Evolutionary conservation across 2,797 vertebrate species (phyloP).

Genomic region (Nyctalus aviator): DNA sequence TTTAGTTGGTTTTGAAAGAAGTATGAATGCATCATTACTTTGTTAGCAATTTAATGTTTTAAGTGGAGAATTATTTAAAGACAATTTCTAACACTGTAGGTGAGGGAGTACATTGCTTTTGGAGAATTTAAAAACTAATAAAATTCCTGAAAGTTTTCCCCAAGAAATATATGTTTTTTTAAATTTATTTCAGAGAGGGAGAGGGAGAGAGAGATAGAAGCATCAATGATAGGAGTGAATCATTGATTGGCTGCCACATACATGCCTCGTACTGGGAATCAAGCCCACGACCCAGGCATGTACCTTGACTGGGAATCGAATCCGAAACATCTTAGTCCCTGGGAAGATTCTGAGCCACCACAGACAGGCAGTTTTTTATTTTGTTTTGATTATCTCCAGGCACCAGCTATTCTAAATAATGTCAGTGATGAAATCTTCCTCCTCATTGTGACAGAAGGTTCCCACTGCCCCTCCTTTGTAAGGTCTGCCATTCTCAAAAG

Average conservation of each 20-base stretch:
- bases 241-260: background rate
- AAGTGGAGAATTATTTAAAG: background rate
- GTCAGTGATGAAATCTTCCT: background rate
- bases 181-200: background rate
- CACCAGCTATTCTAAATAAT: background rate
- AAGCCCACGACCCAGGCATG: background rate
- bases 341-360: background rate
- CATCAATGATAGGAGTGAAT: background rate
- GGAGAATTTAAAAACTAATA: background rate
- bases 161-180: too few relatives aligned
- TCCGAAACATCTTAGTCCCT: too few relatives aligned
- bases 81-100: background rate
- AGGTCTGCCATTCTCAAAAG: background rate
- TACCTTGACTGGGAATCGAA: background rate
- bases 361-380: background rate
- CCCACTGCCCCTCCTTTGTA: background rate
- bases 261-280: background rate
- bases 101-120: background rate
- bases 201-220: background rate
- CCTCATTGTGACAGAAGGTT: background rate
- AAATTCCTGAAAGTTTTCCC: background rate
- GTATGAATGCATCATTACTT: background rate
- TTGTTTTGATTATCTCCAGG: background rate
- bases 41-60: background rate
- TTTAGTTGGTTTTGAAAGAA: conserved; percentile 21